phyloP scores from a whole-genome alignment of 2,888 invertebrate genomes.

The Pediacus dermestoides region DNA sequence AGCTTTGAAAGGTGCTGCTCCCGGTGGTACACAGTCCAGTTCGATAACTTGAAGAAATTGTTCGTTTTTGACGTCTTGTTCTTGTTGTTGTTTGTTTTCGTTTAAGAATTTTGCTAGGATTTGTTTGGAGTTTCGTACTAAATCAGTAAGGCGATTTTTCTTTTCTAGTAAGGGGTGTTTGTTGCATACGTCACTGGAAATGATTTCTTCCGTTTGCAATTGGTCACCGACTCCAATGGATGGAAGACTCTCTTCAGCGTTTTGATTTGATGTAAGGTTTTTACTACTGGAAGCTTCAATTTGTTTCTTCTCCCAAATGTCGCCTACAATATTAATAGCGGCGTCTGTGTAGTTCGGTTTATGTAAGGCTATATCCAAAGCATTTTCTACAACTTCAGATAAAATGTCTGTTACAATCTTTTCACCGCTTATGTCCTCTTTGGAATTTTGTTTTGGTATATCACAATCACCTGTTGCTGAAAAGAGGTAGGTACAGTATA shows the following conservation, averaged over 20 bases:
- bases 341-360: conserved; percentile 14
- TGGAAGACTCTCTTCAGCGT: conserved; percentile 17
- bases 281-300: conserved; percentile 12
- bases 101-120: conserved; percentile 34
- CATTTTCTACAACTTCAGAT: conserved; percentile 45
- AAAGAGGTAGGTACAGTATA: conserved; percentile 12
- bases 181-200: conserved; percentile 19
- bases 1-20: conserved; percentile 20
- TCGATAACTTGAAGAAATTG: conserved; percentile 27
- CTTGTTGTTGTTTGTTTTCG: conserved; percentile 29
- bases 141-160: conserved; percentile 47
- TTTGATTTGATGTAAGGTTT: conserved; percentile 18
- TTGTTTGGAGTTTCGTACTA: conserved; percentile 47
- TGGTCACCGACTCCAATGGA: conserved; percentile 31
- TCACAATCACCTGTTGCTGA: conserved; percentile 32
- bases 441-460: conserved; percentile 17
- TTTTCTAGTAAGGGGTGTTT: conserved; percentile 46
- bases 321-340: conserved; percentile 26
- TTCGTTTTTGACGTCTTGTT: conserved; percentile 16
- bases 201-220: conserved; percentile 19
- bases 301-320: conserved; percentile 27
- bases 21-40: conserved; percentile 15
- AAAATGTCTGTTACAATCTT: conserved; percentile 41
- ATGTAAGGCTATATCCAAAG: conserved; percentile 39
- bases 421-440: conserved; percentile 16